A percentile compares a stretch with the other conserved stretches of the same genome.
Conservation (phyloP, 1,140 invertebrate species). For the Monomorium pharaonis region DNA sequence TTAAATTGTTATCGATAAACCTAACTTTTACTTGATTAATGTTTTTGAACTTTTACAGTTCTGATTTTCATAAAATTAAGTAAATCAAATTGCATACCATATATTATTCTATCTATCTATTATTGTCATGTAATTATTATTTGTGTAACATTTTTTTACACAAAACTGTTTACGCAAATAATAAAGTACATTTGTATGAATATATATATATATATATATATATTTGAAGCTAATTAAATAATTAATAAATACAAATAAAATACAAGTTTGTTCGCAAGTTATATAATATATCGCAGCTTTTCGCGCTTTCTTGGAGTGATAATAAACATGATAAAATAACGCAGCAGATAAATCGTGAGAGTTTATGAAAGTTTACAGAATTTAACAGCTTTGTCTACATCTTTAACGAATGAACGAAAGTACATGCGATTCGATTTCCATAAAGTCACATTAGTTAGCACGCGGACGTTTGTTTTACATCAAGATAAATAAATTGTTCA, state of each 20-base stretch:
- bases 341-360: constrained; percentile 40
- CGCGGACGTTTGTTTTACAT: constrained; percentile 30
- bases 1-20: constrained; percentile 25
- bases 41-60: neutral
- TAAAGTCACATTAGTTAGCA: constrained; percentile 47
- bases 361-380: constrained; percentile 1
- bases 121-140: neutral
- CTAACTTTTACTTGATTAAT: neutral
- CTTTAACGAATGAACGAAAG: neutral
- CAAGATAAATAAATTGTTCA: constrained; percentile 24
- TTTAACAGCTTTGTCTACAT: constrained; percentile 30
- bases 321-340: constrained; percentile 19
- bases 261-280: neutral
- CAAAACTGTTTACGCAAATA: neutral
- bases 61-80: neutral
- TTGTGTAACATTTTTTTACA: neutral
- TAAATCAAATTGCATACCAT: neutral
- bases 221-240: neutral
- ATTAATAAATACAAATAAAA: too few relatives aligned
- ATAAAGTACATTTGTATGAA: neutral
- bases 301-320: neutral
- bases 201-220: neutral
- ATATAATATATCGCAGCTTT: neutral
- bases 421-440: constrained; percentile 38
- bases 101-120: neutral